Evolutionary conservation across 2,888 invertebrate genomes (phyloP).

Genomic region (Emesis russula): DNA sequence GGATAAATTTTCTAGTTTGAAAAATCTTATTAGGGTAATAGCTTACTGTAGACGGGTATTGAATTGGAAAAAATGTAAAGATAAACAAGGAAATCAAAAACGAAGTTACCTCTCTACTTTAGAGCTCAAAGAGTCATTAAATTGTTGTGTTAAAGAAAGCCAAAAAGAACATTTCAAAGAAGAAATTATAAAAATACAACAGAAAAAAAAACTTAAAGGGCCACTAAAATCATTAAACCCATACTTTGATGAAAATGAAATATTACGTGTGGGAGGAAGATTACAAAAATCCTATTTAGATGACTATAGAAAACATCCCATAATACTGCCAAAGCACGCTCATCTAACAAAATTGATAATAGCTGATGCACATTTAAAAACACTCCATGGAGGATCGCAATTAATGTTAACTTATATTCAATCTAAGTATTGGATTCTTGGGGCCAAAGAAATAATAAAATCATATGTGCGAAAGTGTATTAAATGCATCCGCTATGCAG

Average conservation of each 20-base stretch:
- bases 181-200: too few species aligned
- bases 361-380: conserved; percentile 65
- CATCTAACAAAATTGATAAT: conserved; percentile 61
- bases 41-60: not conserved
- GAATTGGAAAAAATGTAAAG: too few species aligned
- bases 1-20: too few species aligned
- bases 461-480: conserved; percentile 3
- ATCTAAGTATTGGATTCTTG: conserved; percentile 59
- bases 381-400: conserved; percentile 69
- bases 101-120: too few species aligned
- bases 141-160: too few species aligned
- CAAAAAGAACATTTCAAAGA: too few species aligned
- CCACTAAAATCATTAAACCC: too few species aligned
- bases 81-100: too few species aligned
- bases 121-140: too few species aligned
- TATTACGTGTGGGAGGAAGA: not conserved
- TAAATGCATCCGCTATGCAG: conserved; percentile 12
- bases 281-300: conserved; percentile 3
- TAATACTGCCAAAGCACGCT: conserved; percentile 54
- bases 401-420: conserved; percentile 63
- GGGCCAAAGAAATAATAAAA: conserved; percentile 44
- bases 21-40: not conserved
- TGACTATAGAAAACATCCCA: conserved; percentile 51
- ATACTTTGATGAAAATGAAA: too few species aligned
- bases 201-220: too few species aligned